phyloP scores from a whole-genome alignment of 2,113 vertebrate genomes.

The Xenopus borealis region DNA sequence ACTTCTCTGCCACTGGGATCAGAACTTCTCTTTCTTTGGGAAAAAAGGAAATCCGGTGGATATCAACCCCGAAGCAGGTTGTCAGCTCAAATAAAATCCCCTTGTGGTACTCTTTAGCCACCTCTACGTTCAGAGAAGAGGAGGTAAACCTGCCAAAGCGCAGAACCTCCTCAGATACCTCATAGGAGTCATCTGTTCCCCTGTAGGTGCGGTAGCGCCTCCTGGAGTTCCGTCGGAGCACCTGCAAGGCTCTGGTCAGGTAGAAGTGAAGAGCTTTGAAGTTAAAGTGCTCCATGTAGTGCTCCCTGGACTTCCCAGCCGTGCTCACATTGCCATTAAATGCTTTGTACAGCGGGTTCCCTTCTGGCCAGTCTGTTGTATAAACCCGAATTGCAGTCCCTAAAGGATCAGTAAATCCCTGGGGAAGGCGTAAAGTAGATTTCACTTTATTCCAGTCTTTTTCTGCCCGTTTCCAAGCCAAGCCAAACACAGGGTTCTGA shows the following conservation, averaged over 20 bases:
- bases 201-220: slow-evolving; percentile 40
- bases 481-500: slow-evolving; percentile 36
- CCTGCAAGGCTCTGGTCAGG: slow-evolving; percentile 32
- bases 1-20: slow-evolving; percentile 57
- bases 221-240: slow-evolving; percentile 14
- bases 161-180: slow-evolving; percentile 40
- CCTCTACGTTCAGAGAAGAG: slow-evolving; percentile 49
- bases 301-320: slow-evolving; percentile 3
- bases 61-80: slow-evolving; percentile 58
- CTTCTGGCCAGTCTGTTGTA: slow-evolving; percentile 31
- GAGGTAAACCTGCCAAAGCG: slow-evolving; percentile 59
- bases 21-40: slow-evolving; percentile 54
- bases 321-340: slow-evolving; percentile 19
- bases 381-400: slow-evolving; percentile 55
- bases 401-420: slow-evolving; percentile 52
- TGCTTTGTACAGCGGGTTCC: slow-evolving; percentile 22
- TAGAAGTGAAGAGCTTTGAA: slow-evolving; percentile 41
- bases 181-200: slow-evolving; percentile 46
- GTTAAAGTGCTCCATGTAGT: slow-evolving; percentile 25
- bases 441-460: slow-evolving; percentile 43
- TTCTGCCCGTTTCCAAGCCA: slow-evolving; percentile 51
- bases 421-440: slow-evolving; percentile 40
- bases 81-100: slow-evolving; percentile 55
- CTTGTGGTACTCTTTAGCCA: slow-evolving; percentile 51
- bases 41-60: slow-evolving; percentile 54